Evolutionary conservation across 2,888 invertebrate genomes (phyloP).

Genomic region (Hydrotaea cyrtoneurina): DNA sequence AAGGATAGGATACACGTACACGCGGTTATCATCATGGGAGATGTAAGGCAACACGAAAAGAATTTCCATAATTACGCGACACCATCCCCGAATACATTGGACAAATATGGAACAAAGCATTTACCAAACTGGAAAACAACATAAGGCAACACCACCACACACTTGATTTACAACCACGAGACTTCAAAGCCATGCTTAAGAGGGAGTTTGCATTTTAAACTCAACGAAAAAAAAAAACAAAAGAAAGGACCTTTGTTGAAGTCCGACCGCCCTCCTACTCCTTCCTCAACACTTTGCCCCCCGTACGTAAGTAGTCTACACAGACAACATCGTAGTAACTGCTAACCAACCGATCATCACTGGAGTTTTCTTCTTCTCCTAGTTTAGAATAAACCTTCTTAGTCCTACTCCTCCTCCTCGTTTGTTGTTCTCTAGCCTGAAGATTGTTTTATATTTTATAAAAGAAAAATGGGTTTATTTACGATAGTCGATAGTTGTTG

Average conservation of each 20-base stretch:
- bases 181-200: neutral
- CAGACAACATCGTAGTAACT: no score
- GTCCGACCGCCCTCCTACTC: neutral
- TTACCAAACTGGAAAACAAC: slow-evolving; percentile 23
- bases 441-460: slow-evolving; percentile 33
- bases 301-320: no score
- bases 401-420: neutral
- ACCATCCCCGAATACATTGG: neutral
- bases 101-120: slow-evolving; percentile 19
- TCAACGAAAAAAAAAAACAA: neutral
- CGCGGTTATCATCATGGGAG: no score
- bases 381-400: neutral
- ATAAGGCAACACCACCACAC: neutral
- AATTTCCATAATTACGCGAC: neutral
- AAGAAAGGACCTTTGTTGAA: neutral
- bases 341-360: neutral
- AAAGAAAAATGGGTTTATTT: neutral
- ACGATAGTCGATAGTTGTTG: slow-evolving; percentile 38
- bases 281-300: no score
- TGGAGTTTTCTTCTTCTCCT: slow-evolving; percentile 22
- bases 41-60: no score
- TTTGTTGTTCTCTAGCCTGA: slow-evolving; percentile 52
- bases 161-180: neutral
- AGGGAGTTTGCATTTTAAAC: neutral
- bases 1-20: no score